A percentile compares a stretch with the other conserved stretches of the same genome.
phyloP scores from a whole-genome alignment of 2,113 vertebrate species.

The Plestiodon gilberti region DNA sequence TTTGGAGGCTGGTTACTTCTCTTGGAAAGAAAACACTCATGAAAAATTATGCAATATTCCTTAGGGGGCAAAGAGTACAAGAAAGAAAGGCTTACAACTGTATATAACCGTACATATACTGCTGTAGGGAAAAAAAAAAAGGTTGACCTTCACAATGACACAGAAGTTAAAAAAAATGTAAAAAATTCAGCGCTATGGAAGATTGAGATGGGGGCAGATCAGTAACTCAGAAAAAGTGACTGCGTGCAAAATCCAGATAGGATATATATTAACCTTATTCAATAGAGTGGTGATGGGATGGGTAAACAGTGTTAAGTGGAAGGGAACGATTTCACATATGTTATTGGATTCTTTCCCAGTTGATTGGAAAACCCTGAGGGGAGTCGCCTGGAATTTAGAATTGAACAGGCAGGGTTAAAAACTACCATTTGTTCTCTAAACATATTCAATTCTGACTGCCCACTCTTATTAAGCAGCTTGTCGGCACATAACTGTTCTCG shows the following conservation, averaged over 20 bases:
- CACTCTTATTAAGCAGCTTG: conserved; percentile 60
- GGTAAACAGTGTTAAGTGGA: conserved; percentile 21
- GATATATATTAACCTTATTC: conserved; percentile 28
- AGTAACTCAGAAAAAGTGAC: conserved; percentile 1
- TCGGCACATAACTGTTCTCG: conserved; percentile 48
- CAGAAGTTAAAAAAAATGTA: neutral
- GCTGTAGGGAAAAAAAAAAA: neutral
- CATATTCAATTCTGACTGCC: conserved; percentile 50
- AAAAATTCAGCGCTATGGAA: conserved; percentile 34
- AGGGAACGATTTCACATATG: conserved; percentile 30
- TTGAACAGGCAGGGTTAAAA: conserved; percentile 47
- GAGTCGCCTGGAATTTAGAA: conserved; percentile 43
- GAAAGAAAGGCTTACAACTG: conserved; percentile 17
- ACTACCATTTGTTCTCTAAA: conserved; percentile 28
- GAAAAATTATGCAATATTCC: conserved; percentile 38
- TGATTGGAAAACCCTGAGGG: conserved; percentile 26
- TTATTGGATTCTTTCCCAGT: conserved; percentile 16
- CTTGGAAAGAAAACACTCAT: conserved; percentile 45
- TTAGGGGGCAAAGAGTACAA: neutral
- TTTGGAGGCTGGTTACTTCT: conserved; percentile 34
- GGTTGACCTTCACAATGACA: conserved; percentile 51
- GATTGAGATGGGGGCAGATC: neutral
- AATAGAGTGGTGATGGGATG: conserved; percentile 26
- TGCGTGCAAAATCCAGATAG: conserved; percentile 43
- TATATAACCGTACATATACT: conserved; percentile 14